Percentiles rank a stretch among this genome's conserved stretches.
Conservation (phyloP, 2,113 vertebrate genomes). For the Triplophysa dalaica region DNA sequence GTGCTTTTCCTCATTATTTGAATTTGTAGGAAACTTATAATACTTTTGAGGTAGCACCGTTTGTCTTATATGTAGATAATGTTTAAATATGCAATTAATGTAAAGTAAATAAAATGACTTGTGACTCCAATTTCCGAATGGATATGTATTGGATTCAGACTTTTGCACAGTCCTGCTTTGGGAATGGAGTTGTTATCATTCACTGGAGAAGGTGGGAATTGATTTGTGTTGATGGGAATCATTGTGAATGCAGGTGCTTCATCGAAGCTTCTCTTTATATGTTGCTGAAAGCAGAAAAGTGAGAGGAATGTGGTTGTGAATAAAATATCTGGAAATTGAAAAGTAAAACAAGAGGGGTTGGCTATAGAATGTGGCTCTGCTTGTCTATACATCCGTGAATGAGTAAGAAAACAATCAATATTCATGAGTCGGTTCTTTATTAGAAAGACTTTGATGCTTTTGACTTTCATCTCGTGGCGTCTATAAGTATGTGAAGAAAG, state of each 20-base stretch:
- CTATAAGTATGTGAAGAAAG: background rate
- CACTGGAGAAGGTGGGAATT: background rate
- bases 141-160: background rate
- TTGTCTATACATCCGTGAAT: slow-evolving; percentile 48
- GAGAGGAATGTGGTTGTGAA: slow-evolving; percentile 54
- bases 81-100: too few relatives aligned
- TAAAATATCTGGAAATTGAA: slow-evolving; percentile 62
- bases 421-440: slow-evolving; percentile 67
- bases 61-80: too few relatives aligned
- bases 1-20: too few relatives aligned
- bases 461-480: slow-evolving; percentile 48
- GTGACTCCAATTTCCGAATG: too few relatives aligned
- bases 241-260: slow-evolving; percentile 4
- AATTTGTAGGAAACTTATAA: too few relatives aligned
- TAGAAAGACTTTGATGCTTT: slow-evolving; percentile 63
- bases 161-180: too few relatives aligned
- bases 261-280: slow-evolving; percentile 47
- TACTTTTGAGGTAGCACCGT: too few relatives aligned
- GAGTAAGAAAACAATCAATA: slow-evolving; percentile 73
- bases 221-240: slow-evolving; percentile 26
- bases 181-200: background rate
- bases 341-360: slow-evolving; percentile 55
- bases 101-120: too few relatives aligned
- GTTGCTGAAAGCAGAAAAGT: slow-evolving; percentile 54
- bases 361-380: slow-evolving; percentile 51